Base-by-base conservation (phyloP, 1,140 invertebrate genomes). In the Formica exsecta region DNA sequence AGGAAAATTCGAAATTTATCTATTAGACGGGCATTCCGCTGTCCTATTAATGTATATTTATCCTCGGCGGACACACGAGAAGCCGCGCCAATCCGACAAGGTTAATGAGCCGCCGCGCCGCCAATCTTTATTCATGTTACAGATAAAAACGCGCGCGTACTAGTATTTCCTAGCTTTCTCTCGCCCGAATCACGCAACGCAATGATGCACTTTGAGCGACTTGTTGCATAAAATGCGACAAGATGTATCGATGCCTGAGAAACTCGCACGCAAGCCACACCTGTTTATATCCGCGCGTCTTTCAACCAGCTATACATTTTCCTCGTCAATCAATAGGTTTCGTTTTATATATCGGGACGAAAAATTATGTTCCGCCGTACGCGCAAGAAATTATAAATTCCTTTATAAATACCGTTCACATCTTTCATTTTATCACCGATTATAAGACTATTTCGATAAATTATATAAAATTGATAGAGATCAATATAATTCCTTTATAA, bases 111-210 rank as follows among this genome's bases (percentile, higher is more conserved):
- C 54, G 22, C 54, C 75, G 54, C 48, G 54, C 48, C 59, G 65
- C 61, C 61, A 80, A 64, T 89, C 76, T 86, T 86, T 89, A 89
- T 89, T 74, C 61, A 36, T 62, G 36, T 83, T 73, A 57, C 22
- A 64, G 61, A 51, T 59, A 85, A 85, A 85, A 61, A 76, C 68
- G 80, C 57, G 75, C 74, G 74, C 57, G 83, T 81, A 75, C 73
- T 57, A 74, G 66, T 68, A 86, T 89, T 89, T 89, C 85, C 85
- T 89, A 86, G 85, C 88, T 89, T 89, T 89, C 88, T 86, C 88
- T 64, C 48, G 29, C 44, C 19, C 80, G 68, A 85, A 87, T 87
- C 87, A 88, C 77, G 87, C 87, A 84, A 88, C 71, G 70, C 64
- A 54, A 74, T 87, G 87, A 88, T 87, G 85, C 87, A 84, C 85